These are phyloP conservation scores for Psilopsiagon aymara DNA, from an alignment of 2,113 vertebrate species.

Conservation along the genomic window DNA sequence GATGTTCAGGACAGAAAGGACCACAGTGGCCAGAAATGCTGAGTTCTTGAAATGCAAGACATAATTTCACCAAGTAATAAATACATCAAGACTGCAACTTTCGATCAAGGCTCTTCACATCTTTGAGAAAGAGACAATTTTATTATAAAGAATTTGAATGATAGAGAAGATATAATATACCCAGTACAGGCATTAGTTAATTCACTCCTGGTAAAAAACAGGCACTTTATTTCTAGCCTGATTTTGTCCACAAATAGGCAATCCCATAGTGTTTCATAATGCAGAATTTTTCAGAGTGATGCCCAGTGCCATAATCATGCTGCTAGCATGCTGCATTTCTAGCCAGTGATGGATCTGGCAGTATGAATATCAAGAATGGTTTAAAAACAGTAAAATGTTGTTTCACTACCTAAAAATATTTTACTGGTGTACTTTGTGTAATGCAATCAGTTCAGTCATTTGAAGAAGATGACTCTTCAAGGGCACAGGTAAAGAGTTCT, in stretches of 20 bases:
- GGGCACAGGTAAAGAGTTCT: conserved; percentile 18
- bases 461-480: conserved; percentile 51
- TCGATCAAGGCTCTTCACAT: background rate
- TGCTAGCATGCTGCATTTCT: background rate
- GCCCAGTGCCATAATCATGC: background rate
- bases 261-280: background rate
- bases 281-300: background rate
- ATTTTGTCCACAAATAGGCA: background rate
- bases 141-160: background rate
- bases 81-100: background rate
- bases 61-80: background rate
- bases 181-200: background rate
- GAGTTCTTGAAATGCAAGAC: background rate
- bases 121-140: background rate
- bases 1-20: background rate
- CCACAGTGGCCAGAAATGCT: background rate
- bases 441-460: background rate
- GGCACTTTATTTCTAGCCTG: background rate
- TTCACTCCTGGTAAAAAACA: background rate
- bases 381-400: background rate
- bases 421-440: background rate
- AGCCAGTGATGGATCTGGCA: background rate
- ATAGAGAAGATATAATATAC: background rate
- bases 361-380: background rate
- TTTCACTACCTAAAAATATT: conserved; percentile 21